These are phyloP conservation scores for Unio delphinus DNA, from an alignment of 2,888 invertebrate species.

Conservation along the genomic window DNA sequence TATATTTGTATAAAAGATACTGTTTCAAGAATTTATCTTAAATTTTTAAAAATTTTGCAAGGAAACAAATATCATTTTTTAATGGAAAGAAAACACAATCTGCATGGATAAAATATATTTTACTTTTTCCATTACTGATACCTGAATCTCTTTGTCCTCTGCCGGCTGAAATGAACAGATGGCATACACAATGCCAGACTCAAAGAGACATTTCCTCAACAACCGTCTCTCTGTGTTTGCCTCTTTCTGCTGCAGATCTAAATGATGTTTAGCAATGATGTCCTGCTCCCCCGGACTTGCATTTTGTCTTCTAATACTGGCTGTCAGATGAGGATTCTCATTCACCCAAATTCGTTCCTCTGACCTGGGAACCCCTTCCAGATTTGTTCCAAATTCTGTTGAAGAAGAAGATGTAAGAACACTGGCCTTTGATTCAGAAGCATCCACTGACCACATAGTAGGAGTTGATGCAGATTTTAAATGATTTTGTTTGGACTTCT, in stretches of 20 bases:
- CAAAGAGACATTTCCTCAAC: conserved; percentile 47
- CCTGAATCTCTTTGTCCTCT: conserved; percentile 36
- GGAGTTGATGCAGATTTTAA: conserved; percentile 24
- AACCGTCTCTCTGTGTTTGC: conserved; percentile 43
- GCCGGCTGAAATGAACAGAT: conserved; percentile 34
- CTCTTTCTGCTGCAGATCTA: conserved; percentile 43
- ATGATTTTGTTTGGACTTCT: conserved; percentile 16
- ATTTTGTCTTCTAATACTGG: conserved; percentile 20
- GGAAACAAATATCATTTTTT: too few relatives aligned
- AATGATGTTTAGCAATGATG: conserved; percentile 4
- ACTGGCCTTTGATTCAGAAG: conserved; percentile 4
- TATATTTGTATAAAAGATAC: too few relatives aligned
- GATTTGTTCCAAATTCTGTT: conserved; percentile 20
- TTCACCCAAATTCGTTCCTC: conserved; percentile 30
- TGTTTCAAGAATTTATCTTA: too few relatives aligned
- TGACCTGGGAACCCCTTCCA: background rate
- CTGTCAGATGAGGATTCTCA: conserved; percentile 38
- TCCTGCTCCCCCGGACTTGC: conserved; percentile 9
- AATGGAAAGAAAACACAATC: too few relatives aligned
- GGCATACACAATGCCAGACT: conserved; percentile 32
- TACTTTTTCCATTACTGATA: conserved; percentile 6
- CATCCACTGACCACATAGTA: conserved; percentile 6
- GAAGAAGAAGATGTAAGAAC: conserved; percentile 14
- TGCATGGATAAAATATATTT: too few relatives aligned
- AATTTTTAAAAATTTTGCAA: too few relatives aligned